A percentile compares a stretch with the other conserved stretches of the same genome.
phyloP scores from a whole-genome alignment of 1,140 invertebrate genomes.

The Gryllus bimaculatus region DNA sequence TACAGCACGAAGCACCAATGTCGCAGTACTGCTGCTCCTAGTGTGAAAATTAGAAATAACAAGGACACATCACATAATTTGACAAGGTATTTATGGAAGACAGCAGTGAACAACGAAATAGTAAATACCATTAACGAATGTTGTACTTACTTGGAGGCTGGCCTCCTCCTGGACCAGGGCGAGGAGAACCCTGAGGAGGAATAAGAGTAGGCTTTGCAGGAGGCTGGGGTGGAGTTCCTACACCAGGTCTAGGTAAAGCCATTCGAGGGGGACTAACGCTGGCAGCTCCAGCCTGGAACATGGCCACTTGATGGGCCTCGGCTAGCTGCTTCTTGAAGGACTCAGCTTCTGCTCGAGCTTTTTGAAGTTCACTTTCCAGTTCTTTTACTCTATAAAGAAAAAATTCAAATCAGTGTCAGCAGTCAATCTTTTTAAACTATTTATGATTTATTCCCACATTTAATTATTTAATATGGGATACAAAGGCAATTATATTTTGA shows the following conservation, averaged over 20 bases:
- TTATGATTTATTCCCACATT: conserved; percentile 18
- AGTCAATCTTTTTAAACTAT: no score
- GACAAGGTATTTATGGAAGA: no score
- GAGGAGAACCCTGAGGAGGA: conserved; percentile 28
- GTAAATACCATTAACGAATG: no score
- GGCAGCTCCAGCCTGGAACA: conserved; percentile 32
- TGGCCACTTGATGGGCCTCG: conserved; percentile 37
- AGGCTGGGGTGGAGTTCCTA: conserved; percentile 28
- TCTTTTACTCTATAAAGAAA: conserved; percentile 28
- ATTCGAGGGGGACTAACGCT: conserved; percentile 27
- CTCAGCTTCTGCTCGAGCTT: conserved; percentile 33
- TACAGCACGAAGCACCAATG: no score
- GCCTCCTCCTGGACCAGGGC: conserved; percentile 19
- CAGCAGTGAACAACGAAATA: no score
- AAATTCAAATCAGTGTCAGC: conserved; percentile 22
- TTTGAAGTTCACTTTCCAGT: conserved; percentile 33
- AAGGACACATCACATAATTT: no score
- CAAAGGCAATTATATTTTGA: no score
- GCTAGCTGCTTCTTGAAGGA: conserved; percentile 43
- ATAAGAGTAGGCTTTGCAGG: conserved; percentile 30
- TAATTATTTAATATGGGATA: background rate
- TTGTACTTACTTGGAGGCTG: conserved; percentile 17
- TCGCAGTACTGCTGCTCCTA: no score
- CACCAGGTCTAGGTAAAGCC: conserved; percentile 23
- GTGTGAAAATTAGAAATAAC: no score